Evolutionary conservation across 2,797 vertebrate genomes (phyloP).

Genomic region (Gephyroberyx darwinii): DNA sequence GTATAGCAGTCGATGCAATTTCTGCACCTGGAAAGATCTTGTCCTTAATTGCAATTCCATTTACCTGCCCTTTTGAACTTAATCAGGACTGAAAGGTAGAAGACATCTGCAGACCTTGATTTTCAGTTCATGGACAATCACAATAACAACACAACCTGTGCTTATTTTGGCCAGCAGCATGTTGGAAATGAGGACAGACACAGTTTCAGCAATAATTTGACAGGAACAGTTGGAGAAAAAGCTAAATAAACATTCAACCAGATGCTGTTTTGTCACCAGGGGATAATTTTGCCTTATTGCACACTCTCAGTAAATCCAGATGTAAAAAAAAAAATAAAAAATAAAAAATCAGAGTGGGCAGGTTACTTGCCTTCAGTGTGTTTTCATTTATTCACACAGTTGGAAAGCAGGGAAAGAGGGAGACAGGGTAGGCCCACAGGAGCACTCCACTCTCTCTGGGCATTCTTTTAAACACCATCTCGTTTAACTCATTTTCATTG

Average conservation of each 20-base stretch:
- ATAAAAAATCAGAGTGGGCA: conserved; percentile 22
- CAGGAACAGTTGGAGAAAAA: neutral
- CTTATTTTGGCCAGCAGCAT: conserved; percentile 1
- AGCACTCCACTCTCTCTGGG: conserved; percentile 8
- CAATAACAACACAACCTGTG: neutral
- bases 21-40: no score
- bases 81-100: no score
- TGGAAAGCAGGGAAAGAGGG: conserved; percentile 13
- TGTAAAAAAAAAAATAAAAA: neutral
- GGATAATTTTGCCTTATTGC: neutral
- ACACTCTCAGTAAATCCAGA: neutral
- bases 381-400: conserved; percentile 5
- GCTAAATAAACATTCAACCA: neutral
- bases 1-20: no score
- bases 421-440: neutral
- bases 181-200: neutral
- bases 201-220: neutral
- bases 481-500: no score
- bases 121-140: neutral
- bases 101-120: no score
- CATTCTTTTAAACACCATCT: conserved; percentile 17
- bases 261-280: neutral
- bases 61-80: no score
- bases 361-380: neutral
- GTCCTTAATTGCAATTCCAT: no score